Evolutionary conservation across 2,888 invertebrate species (phyloP), one percentile per base, ranked within the genome.

Genomic region (Hirtodrosophila confusa): DNA sequence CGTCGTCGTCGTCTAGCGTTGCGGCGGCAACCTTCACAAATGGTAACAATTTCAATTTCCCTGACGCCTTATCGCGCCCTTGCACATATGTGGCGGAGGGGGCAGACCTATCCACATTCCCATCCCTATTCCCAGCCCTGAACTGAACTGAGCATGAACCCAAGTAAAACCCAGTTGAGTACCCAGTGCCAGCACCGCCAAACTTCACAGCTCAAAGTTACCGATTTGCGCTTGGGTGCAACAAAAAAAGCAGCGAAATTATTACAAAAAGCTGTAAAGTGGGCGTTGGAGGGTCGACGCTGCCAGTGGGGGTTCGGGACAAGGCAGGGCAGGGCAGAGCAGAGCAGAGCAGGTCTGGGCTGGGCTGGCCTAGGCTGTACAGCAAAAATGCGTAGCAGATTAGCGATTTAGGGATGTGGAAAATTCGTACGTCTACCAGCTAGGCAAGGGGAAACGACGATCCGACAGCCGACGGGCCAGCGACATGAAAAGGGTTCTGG

Each of bases 401-500:
- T 90, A 85, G 77, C 74, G 84, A 90, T 88, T 90, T 85, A 89
- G 86, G 84, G 88, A 89, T 88, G 90, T 83, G 88, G 90, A 88
- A 88, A 88, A 75, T 75, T 80, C 76, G 71, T 75, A 70, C 75
- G 85, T 88, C 79, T 88, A 88, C 69, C 80, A 62, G 64, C 50
- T 56, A 11, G 50, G 40, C 37, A 11, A 24, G 24, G 37, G 41
- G 47, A 43, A 40, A 39, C 51, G 35, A 41, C 50, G 44, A 49
- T 27, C 12, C 41, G 12, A 45, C 11, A 24, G 44, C 27, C 49
- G 12, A 35, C 39, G 44, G 44, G 40, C 39, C 7, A 41, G 36
- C 39, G 29, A 40, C 24, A 55, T 57, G 51, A 62, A 74, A 78
- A 78, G 75, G 74, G 78, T 78, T 78, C 51, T 31, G 29, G 36